A percentile compares a stretch with the other conserved stretches of the same genome.
Conservation (phyloP, 1,140 invertebrate species). For the Dendrolimus kikuchii region DNA sequence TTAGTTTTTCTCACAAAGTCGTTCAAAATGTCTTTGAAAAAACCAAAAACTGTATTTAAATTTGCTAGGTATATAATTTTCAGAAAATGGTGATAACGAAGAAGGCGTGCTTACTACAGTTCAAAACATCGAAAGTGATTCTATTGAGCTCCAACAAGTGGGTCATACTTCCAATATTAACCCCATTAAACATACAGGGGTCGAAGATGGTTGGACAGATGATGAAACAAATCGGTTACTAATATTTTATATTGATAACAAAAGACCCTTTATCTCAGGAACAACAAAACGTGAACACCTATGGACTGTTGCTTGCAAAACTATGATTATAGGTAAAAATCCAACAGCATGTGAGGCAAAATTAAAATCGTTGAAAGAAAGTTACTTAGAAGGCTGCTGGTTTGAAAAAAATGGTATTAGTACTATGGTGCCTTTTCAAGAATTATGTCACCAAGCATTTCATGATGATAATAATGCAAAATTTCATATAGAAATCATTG, state of each 20-base stretch:
- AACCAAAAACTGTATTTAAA: background rate
- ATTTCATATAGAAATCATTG: slow-evolving; percentile 7
- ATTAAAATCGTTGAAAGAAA: slow-evolving; percentile 35
- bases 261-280: slow-evolving; percentile 40
- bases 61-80: slow-evolving; percentile 3
- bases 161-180: slow-evolving; percentile 4
- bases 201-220: slow-evolving; percentile 39
- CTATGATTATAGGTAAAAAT: slow-evolving; percentile 42
- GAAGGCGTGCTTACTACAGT: slow-evolving; percentile 24
- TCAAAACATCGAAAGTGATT: slow-evolving; percentile 16
- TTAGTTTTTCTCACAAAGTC: no score
- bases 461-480: slow-evolving; percentile 33
- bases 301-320: slow-evolving; percentile 55
- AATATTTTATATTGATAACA: slow-evolving; percentile 57
- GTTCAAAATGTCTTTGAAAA: no score
- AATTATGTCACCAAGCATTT: slow-evolving; percentile 50
- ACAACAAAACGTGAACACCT: slow-evolving; percentile 43
- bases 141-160: slow-evolving; percentile 14
- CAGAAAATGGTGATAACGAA: slow-evolving; percentile 26
- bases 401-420: slow-evolving; percentile 27
- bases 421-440: slow-evolving; percentile 32
- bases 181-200: background rate
- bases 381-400: slow-evolving; percentile 29
- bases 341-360: slow-evolving; percentile 43
- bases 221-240: slow-evolving; percentile 45